Evolutionary conservation across 2,888 invertebrate species (phyloP).

Genomic region (Hipparchia semele): DNA sequence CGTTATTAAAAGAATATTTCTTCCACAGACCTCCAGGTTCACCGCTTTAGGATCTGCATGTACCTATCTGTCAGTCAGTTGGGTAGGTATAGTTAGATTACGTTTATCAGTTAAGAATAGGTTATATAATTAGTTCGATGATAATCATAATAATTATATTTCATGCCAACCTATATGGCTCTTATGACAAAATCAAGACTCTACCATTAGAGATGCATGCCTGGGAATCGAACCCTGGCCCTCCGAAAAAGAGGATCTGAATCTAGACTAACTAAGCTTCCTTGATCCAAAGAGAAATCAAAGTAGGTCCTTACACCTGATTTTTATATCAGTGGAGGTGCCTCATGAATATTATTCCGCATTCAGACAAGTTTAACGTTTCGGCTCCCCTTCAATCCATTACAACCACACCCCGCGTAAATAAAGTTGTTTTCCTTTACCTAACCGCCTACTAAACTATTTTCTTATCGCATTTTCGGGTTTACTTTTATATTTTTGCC

Average conservation of each 20-base stretch:
- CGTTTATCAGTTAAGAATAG: too few species aligned
- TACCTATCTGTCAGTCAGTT: too few species aligned
- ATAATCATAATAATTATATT: too few species aligned
- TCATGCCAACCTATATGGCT: too few species aligned
- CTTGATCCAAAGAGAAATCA: neutral
- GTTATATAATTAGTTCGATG: too few species aligned
- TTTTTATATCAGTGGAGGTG: neutral
- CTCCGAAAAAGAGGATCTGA: neutral
- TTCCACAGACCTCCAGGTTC: too few species aligned
- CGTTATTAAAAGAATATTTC: too few species aligned
- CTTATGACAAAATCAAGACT: too few species aligned
- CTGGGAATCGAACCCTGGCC: too few species aligned
- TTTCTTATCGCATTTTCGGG: neutral
- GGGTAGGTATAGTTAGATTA: too few species aligned
- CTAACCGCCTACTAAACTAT: neutral
- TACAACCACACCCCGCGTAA: constrained; percentile 14
- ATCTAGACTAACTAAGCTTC: neutral
- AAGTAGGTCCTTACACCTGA: neutral
- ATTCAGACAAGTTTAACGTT: constrained; percentile 6
- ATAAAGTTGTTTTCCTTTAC: constrained; percentile 12
- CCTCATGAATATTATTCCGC: constrained; percentile 3
- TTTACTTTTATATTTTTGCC: constrained; percentile 5
- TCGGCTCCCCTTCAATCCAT: constrained; percentile 18
- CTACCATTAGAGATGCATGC: too few species aligned
- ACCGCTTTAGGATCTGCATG: too few species aligned